phyloP scores from a whole-genome alignment of 2,797 vertebrate species.

The Odontamblyopus lacepedii region DNA sequence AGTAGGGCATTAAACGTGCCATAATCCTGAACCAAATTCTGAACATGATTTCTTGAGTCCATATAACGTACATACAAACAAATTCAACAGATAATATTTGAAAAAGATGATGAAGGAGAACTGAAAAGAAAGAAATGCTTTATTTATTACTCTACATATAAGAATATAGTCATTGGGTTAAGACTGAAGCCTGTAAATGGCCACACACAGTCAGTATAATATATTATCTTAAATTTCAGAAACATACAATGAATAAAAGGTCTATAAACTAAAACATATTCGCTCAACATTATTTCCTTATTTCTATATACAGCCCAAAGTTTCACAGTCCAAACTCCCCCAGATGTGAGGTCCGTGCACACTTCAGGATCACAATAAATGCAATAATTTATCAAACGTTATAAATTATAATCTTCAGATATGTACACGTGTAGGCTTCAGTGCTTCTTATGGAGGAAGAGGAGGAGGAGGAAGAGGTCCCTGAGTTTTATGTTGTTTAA shows the following conservation, averaged over 20 bases:
- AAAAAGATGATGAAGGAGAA: neutral
- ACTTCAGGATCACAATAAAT: conserved; percentile 44
- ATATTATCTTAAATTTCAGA: conserved; percentile 60
- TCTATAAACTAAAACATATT: conserved; percentile 15
- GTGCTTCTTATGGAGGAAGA: conserved; percentile 46
- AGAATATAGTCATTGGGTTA: conserved; percentile 55
- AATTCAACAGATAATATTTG: no score
- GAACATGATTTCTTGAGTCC: no score
- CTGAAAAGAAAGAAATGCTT: neutral
- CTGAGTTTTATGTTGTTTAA: conserved; percentile 40
- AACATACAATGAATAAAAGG: conserved; percentile 32
- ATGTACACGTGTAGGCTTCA: conserved; percentile 69
- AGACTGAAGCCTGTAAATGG: conserved; percentile 31
- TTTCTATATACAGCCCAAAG: conserved; percentile 26
- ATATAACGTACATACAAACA: neutral
- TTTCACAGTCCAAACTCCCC: conserved; percentile 43
- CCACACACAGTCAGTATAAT: conserved; percentile 36
- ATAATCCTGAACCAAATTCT: no score
- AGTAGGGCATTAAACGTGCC: no score
- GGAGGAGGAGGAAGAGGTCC: conserved; percentile 15
- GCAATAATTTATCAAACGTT: conserved; percentile 66
- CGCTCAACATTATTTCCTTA: conserved; percentile 34
- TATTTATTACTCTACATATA: conserved; percentile 31
- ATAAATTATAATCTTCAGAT: conserved; percentile 69
- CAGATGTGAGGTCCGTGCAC: conserved; percentile 44